Conservation (phyloP, 2,797 vertebrate species). For the Danio jaintianensis region DNA sequence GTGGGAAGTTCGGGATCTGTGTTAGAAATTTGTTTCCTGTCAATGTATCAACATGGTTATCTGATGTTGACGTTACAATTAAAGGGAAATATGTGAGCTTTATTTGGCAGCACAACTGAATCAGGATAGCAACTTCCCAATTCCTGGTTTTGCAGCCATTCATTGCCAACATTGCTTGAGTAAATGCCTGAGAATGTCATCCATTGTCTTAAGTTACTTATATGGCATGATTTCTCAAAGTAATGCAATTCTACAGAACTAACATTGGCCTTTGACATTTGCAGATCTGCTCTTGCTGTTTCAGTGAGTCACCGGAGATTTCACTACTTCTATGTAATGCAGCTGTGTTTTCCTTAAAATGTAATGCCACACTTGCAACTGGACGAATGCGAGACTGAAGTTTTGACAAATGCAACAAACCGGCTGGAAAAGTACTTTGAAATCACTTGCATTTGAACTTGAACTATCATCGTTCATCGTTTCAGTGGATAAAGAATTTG, state of each 20-base stretch:
- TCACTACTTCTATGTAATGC: not conserved
- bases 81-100: not conserved
- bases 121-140: not conserved
- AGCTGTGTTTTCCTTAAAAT: not conserved
- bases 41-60: not conserved
- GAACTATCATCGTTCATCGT: no score
- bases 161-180: not conserved
- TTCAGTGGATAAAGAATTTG: no score
- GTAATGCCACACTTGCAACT: no score
- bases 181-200: not conserved
- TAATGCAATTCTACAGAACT: not conserved
- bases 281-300: not conserved
- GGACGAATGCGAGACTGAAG: not conserved
- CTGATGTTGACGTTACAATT: not conserved
- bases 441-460: no score
- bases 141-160: not conserved
- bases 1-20: no score
- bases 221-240: not conserved
- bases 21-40: no score
- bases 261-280: not conserved
- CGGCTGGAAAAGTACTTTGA: no score
- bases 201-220: not conserved
- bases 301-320: not conserved
- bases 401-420: not conserved
- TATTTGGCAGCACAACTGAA: not conserved